phyloP scores from a whole-genome alignment of 2,797 vertebrate genomes.

The Apogon hyalosoma region DNA sequence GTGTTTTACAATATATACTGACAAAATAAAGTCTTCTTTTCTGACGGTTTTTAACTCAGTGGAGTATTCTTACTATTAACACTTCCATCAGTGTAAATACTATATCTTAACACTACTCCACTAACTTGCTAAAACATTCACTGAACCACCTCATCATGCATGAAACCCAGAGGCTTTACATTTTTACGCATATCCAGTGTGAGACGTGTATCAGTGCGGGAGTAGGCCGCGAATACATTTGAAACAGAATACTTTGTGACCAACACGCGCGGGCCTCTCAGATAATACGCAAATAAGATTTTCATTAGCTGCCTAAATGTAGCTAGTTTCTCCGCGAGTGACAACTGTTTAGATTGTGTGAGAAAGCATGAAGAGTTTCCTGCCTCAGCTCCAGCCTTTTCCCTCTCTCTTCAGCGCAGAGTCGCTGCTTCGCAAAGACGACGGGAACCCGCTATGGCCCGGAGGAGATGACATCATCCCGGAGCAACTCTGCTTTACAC shows the following conservation, averaged over 20 bases:
- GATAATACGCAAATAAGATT: slow-evolving; percentile 17
- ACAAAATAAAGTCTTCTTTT: no score
- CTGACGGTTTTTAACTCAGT: no score
- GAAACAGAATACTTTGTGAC: slow-evolving; percentile 51
- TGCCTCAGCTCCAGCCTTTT: slow-evolving; percentile 47
- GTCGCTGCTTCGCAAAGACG: slow-evolving; percentile 32
- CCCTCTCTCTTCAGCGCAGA: slow-evolving; percentile 33
- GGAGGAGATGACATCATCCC: slow-evolving; percentile 77
- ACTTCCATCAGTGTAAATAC: not conserved
- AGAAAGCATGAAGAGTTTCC: slow-evolving; percentile 53
- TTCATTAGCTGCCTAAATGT: slow-evolving; percentile 35
- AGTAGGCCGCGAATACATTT: slow-evolving; percentile 36
- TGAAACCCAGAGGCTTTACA: slow-evolving; percentile 42
- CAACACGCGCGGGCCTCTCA: slow-evolving; percentile 1
- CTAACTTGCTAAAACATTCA: slow-evolving; percentile 12
- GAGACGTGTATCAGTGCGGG: slow-evolving; percentile 23
- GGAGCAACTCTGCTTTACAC: slow-evolving; percentile 57
- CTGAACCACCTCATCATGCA: slow-evolving; percentile 17
- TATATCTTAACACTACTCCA: no score
- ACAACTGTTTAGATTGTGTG: slow-evolving; percentile 55
- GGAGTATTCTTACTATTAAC: not conserved
- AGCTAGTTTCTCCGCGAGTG: slow-evolving; percentile 42
- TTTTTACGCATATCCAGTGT: slow-evolving; percentile 25
- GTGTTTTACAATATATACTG: no score
- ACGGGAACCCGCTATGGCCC: slow-evolving; percentile 52